Evolutionary conservation across 2,113 vertebrate species (phyloP).

Genomic region (Collichthys lucidus): DNA sequence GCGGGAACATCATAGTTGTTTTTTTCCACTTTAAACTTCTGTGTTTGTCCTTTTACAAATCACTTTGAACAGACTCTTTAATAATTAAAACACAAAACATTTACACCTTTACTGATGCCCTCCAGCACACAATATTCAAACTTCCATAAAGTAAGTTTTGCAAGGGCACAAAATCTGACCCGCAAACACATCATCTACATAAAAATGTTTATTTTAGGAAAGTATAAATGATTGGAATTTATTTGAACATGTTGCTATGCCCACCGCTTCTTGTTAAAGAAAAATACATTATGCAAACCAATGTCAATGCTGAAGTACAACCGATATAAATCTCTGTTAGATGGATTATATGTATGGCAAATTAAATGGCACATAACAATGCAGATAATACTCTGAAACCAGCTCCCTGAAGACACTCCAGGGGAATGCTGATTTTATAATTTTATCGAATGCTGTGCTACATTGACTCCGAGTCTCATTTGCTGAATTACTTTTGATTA

Average conservation of each 20-base stretch:
- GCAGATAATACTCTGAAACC: not conserved
- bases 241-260: not conserved
- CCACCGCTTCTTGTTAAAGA: not conserved
- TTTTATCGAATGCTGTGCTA: not conserved
- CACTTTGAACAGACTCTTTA: not conserved
- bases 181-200: not conserved
- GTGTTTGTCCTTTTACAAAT: not conserved
- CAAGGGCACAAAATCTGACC: too few species aligned
- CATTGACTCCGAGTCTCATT: conserved; percentile 5
- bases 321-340: conserved; percentile 2
- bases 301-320: not conserved
- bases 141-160: not conserved
- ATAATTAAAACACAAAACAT: not conserved
- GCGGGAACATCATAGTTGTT: not conserved
- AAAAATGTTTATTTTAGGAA: not conserved
- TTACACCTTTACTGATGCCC: not conserved
- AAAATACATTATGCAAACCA: not conserved
- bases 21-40: not conserved
- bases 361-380: not conserved
- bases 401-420: conserved; percentile 2
- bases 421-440: not conserved
- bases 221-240: not conserved
- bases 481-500: conserved; percentile 17
- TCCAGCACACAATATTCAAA: not conserved
- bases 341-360: not conserved